These are phyloP conservation scores for Diplosoma virens DNA, from an alignment of 23 tunicate genomes.

Conservation along the genomic window DNA sequence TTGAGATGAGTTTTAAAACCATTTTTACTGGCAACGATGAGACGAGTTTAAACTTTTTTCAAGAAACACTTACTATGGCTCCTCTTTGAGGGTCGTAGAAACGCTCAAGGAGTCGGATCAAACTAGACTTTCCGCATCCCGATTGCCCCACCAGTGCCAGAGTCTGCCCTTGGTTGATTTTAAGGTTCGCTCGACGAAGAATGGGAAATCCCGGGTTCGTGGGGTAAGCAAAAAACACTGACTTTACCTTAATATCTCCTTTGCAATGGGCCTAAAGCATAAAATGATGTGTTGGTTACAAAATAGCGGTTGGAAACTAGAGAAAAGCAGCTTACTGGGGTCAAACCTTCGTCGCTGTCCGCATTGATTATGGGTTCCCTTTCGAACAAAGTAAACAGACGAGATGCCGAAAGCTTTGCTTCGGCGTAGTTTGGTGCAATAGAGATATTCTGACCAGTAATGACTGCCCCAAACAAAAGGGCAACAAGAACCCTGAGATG, in stretches of 20 bases:
- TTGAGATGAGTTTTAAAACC: no score
- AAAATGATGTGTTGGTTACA: not conserved
- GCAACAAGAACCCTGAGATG: constrained; percentile 9
- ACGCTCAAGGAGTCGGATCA: constrained; percentile 42
- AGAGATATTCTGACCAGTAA: not conserved
- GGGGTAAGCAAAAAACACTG: constrained; percentile 45
- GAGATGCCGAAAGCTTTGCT: not conserved
- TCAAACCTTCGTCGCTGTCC: constrained; percentile 3
- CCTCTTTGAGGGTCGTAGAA: constrained; percentile 42
- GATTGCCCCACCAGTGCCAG: constrained; percentile 65
- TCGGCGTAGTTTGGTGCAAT: not conserved
- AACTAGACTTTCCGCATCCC: constrained; percentile 66
- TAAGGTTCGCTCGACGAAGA: constrained; percentile 19
- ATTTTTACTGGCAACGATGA: no score
- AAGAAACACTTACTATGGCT: constrained; percentile 38
- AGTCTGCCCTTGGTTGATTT: constrained; percentile 30
- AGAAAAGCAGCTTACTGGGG: constrained; percentile 5
- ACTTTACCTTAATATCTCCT: constrained; percentile 26
- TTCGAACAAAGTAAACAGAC: not conserved
- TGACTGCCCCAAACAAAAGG: not conserved
- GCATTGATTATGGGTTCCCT: not conserved
- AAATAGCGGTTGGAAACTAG: not conserved
- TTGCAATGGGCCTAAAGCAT: constrained; percentile 35
- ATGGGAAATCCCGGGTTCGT: constrained; percentile 42
- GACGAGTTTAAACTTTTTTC: not conserved